These are phyloP conservation scores for Paelopatides confundens DNA, from an alignment of 53 echinoderm and acorn worm species.

Conservation along the genomic window DNA sequence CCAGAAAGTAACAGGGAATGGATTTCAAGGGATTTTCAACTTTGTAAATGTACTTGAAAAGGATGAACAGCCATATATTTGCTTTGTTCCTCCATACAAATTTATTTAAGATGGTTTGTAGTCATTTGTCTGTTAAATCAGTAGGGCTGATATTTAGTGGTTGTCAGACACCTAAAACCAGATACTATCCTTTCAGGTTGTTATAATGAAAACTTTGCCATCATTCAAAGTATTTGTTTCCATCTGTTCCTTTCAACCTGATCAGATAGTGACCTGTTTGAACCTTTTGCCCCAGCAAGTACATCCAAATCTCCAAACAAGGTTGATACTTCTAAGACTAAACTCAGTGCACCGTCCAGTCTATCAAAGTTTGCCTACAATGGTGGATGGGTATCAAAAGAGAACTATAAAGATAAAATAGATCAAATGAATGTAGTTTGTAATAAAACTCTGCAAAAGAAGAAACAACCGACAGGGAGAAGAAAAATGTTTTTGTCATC, in stretches of 20 bases:
- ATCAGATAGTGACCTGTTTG: constrained; percentile 13
- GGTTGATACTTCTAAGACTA: background rate
- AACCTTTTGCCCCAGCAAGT: background rate
- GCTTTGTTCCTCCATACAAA: no score
- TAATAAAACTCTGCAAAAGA: background rate
- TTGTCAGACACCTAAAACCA: no score
- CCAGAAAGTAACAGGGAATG: no score
- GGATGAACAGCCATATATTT: no score
- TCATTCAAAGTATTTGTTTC: no score
- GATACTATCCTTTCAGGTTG: no score
- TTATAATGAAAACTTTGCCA: no score
- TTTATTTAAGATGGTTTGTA: no score
- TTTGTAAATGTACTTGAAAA: no score
- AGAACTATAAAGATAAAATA: background rate
- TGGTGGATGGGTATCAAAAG: constrained; percentile 39
- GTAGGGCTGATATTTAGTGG: no score
- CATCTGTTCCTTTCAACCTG: background rate
- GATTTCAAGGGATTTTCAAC: no score
- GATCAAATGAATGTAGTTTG: background rate
- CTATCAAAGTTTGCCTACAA: constrained; percentile 23
- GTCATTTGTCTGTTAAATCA: no score
- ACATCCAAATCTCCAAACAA: background rate
- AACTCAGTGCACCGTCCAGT: background rate
- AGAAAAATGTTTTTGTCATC: background rate
- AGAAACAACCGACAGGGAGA: background rate